Evolutionary conservation across 2,888 invertebrate species (phyloP).

Genomic region (Diarsia rubi): DNA sequence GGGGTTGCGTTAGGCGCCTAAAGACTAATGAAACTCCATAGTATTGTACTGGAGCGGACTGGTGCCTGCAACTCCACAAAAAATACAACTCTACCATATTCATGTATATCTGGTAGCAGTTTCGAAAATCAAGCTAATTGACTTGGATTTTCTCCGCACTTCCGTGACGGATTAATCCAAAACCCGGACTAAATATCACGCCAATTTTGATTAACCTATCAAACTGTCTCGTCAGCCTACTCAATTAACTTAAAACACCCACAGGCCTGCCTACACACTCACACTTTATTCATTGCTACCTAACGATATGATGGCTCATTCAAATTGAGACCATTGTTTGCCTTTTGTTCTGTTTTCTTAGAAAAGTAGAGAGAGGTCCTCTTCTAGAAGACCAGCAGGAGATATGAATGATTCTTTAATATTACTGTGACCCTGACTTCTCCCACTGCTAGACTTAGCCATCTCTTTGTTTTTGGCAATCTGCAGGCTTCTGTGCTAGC

Average conservation of each 20-base stretch:
- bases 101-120: not conserved
- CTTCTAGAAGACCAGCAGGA: not conserved
- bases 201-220: slow-evolving; percentile 18
- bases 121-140: not conserved
- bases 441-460: not conserved
- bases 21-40: not conserved
- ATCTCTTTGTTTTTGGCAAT: not conserved
- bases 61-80: too few relatives aligned
- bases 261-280: slow-evolving; percentile 54
- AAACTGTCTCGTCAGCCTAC: slow-evolving; percentile 27
- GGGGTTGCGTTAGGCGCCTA: not conserved
- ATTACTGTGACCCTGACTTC: too few relatives aligned
- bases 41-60: too few relatives aligned
- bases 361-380: slow-evolving; percentile 20
- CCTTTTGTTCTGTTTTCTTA: slow-evolving; percentile 29
- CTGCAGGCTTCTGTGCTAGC: not conserved
- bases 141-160: not conserved
- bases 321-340: slow-evolving; percentile 38
- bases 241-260: slow-evolving; percentile 47
- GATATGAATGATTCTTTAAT: too few relatives aligned
- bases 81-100: not conserved
- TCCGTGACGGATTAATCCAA: too few relatives aligned
- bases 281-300: slow-evolving; percentile 29
- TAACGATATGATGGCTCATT: slow-evolving; percentile 25
- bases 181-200: not conserved